Percentiles rank a stretch among this genome's conserved stretches.
phyloP scores from a whole-genome alignment of 2,113 vertebrate genomes.

The Pholis gunnellus region DNA sequence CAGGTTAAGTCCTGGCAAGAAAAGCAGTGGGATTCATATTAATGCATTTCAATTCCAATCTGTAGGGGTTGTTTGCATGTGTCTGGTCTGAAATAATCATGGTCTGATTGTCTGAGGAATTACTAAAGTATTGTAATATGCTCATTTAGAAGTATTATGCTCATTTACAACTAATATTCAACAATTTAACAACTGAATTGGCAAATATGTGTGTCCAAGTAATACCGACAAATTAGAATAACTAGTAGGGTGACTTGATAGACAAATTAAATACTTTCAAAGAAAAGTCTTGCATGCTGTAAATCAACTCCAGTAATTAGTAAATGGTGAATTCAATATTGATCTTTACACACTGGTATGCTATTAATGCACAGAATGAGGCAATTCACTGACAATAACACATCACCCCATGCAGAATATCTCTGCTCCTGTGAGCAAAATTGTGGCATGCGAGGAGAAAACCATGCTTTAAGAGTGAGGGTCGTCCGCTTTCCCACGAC shows the following conservation, averaged over 20 bases:
- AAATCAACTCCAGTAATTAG: neutral
- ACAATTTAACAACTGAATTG: neutral
- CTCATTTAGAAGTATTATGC: neutral
- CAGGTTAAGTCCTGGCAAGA: neutral
- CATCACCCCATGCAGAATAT: no score
- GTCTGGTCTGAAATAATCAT: no score
- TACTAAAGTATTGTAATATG: neutral
- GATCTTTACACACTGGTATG: no score
- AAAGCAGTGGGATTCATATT: neutral
- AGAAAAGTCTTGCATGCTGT: neutral
- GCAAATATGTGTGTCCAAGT: no score
- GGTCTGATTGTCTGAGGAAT: neutral
- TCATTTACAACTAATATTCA: neutral
- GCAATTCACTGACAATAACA: no score
- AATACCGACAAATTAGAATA: neutral
- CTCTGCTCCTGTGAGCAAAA: no score
- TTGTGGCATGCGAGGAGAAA: no score
- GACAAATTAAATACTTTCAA: neutral
- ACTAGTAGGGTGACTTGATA: neutral
- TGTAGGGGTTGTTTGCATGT: neutral
- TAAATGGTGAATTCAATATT: no score
- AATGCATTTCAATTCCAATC: neutral
- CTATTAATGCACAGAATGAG: no score
- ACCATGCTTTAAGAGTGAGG: no score
- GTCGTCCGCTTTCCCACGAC: no score